These are phyloP conservation scores for Andrena bicolor DNA, from an alignment of 2,888 invertebrate genomes.

Conservation along the genomic window DNA sequence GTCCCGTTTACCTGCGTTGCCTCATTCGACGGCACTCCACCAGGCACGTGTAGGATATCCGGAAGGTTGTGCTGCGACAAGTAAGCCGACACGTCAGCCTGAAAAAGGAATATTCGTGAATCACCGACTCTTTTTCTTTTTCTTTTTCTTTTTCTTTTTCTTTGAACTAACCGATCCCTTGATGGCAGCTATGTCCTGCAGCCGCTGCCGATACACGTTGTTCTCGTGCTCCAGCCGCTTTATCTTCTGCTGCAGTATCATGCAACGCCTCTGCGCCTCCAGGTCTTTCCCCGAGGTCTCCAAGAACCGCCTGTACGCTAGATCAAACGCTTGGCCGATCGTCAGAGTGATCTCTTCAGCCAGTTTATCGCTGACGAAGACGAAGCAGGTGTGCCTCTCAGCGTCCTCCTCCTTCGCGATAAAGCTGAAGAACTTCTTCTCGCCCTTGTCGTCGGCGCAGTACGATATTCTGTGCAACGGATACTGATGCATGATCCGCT, in stretches of 20 bases:
- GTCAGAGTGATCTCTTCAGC: constrained; percentile 99
- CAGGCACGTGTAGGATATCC: constrained; percentile 85
- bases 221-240: constrained; percentile 95
- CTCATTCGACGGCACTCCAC: constrained; percentile 65
- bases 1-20: constrained; percentile 79
- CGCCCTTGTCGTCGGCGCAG: constrained; percentile 99
- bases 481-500: constrained; percentile 95
- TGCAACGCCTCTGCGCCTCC: constrained; percentile 92
- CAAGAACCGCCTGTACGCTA: constrained; percentile 97
- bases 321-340: constrained; percentile 99
- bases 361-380: constrained; percentile 98
- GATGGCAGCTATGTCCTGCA: constrained; percentile 89
- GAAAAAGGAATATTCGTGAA: constrained; percentile 32
- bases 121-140: too few species aligned
- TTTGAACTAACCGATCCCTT: constrained; percentile 85
- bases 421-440: constrained; percentile 98
- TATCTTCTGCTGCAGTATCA: constrained; percentile 93
- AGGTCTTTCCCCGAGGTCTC: constrained; percentile 96
- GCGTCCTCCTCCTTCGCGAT: constrained; percentile 92
- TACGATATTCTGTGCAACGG: constrained; percentile 99
- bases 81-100: constrained; percentile 86
- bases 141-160: too few species aligned
- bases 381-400: constrained; percentile 97
- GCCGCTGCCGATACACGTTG: constrained; percentile 92
- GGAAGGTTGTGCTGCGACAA: constrained; percentile 86